Evolutionary conservation across 2,113 vertebrate species (phyloP).

Genomic region (Blennius ocellaris): DNA sequence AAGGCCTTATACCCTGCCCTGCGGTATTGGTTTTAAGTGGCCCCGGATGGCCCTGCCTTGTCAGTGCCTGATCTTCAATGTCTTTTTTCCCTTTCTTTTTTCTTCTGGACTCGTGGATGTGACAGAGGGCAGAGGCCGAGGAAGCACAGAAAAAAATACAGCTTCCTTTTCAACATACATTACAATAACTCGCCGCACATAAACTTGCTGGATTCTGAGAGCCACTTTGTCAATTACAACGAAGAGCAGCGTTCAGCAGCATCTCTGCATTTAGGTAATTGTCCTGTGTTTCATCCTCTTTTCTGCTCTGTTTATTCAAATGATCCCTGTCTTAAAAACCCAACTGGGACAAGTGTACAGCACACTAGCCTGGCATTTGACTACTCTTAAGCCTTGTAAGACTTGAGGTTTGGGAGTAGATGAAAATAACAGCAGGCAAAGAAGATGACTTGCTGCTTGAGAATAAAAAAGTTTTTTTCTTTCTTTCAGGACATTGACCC

Average conservation of each 20-base stretch:
- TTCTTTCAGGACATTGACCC: background rate
- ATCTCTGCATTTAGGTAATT: slow-evolving; percentile 24
- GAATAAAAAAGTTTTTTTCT: background rate
- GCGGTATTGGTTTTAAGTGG: slow-evolving; percentile 74
- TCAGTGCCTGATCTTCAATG: slow-evolving; percentile 73
- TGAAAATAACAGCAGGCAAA: slow-evolving; percentile 14
- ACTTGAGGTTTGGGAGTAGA: too few species aligned
- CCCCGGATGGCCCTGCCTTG: slow-evolving; percentile 63
- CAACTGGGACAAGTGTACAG: slow-evolving; percentile 18
- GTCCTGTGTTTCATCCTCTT: slow-evolving; percentile 47
- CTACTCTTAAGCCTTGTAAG: background rate
- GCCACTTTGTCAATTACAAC: slow-evolving; percentile 25
- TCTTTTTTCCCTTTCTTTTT: slow-evolving; percentile 36
- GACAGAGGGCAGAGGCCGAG: slow-evolving; percentile 61
- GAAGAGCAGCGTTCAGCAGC: slow-evolving; percentile 34
- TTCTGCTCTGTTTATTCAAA: slow-evolving; percentile 62
- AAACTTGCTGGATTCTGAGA: slow-evolving; percentile 29
- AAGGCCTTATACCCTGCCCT: slow-evolving; percentile 68
- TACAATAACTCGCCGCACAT: slow-evolving; percentile 2
- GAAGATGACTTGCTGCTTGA: background rate
- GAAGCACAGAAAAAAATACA: slow-evolving; percentile 31
- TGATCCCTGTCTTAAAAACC: slow-evolving; percentile 40
- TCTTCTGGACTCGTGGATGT: slow-evolving; percentile 53
- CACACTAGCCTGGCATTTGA: slow-evolving; percentile 29
- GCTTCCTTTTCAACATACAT: slow-evolving; percentile 23